Conservation (phyloP, 2,113 vertebrate genomes). For the Halcyon malimbica region DNA sequence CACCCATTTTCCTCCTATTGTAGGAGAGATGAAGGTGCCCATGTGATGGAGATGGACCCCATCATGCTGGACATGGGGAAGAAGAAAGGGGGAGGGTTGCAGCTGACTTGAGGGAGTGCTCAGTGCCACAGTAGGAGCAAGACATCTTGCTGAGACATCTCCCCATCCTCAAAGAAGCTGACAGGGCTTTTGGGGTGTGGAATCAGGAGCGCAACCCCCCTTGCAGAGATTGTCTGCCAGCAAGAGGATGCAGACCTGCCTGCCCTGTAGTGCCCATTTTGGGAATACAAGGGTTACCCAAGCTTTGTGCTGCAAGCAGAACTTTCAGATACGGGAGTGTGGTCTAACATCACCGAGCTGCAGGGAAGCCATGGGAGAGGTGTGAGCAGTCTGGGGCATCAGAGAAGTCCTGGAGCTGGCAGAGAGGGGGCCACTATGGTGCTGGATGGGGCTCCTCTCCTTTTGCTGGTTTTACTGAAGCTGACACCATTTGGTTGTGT, state of each 20-base stretch:
- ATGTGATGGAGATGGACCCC: not conserved
- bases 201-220: too few species aligned
- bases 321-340: not conserved
- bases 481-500: not conserved
- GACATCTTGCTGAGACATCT: not conserved
- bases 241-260: not conserved
- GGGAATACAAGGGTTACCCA: not conserved
- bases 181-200: not conserved
- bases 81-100: too few species aligned
- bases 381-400: accelerated
- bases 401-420: not conserved
- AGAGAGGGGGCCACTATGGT: accelerated
- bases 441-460: not conserved
- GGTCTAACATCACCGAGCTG: not conserved
- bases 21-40: not conserved
- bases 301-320: not conserved
- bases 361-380: not conserved
- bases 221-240: accelerated
- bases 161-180: not conserved
- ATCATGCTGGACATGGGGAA: not conserved
- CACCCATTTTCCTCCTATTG: not conserved
- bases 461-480: not conserved
- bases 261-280: not conserved
- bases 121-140: accelerated
- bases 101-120: accelerated